A percentile compares a stretch with the other conserved stretches of the same genome.
Evolutionary conservation across 2,113 vertebrate species (phyloP).

Genomic region (Marcusenius ussheri): DNA sequence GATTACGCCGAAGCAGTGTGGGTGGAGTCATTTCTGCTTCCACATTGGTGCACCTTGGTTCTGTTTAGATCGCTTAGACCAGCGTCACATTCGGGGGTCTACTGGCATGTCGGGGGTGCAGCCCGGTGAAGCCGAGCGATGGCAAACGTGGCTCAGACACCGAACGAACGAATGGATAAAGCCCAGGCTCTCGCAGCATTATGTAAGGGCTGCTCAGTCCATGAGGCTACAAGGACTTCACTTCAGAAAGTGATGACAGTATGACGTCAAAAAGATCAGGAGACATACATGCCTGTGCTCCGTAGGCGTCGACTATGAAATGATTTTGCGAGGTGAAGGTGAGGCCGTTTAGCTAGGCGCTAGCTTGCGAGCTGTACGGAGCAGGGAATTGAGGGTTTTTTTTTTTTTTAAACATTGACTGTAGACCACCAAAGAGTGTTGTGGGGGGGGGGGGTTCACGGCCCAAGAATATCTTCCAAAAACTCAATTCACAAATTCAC

Average conservation of each 20-base stretch:
- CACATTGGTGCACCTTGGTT: not conserved
- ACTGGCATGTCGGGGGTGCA: not conserved
- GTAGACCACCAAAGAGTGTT: conserved; percentile 1
- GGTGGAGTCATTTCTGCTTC: not conserved
- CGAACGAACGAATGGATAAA: not conserved
- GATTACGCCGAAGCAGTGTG: not conserved
- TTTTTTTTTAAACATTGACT: not conserved
- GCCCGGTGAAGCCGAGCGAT: not conserved
- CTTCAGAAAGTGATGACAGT: not conserved
- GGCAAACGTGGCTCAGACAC: not conserved
- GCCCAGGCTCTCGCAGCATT: not conserved
- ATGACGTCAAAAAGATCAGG: not conserved
- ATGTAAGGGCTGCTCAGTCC: not conserved
- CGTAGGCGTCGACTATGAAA: not conserved
- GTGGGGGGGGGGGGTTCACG: not conserved
- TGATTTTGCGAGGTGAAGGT: not conserved
- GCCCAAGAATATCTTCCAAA: not conserved
- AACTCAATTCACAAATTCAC: not conserved
- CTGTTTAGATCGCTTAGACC: not conserved
- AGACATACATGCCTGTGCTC: not conserved
- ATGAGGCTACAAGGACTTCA: not conserved
- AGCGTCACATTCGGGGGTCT: not conserved
- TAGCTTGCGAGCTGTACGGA: not conserved
- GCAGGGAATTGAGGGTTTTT: not conserved
- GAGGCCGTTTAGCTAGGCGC: not conserved